Conservation (phyloP, 2,113 vertebrate genomes). For the Seriola dumerili region DNA sequence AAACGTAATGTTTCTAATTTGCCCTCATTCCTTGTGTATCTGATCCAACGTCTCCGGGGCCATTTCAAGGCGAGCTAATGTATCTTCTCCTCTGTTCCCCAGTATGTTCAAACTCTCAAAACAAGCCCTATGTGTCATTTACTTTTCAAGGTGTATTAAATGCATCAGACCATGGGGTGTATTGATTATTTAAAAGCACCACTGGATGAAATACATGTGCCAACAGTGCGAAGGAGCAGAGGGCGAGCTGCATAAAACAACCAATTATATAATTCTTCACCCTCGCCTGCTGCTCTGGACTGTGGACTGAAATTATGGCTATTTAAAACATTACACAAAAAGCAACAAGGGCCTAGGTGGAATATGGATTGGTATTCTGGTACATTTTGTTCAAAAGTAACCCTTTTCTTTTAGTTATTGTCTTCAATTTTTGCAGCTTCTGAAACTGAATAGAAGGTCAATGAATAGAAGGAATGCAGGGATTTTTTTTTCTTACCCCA, state of each 20-base stretch:
- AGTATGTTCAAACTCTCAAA: constrained; percentile 24
- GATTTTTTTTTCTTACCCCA: background rate
- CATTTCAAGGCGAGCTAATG: constrained; percentile 1
- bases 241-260: constrained; percentile 72
- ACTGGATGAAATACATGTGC: constrained; percentile 69
- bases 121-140: constrained; percentile 51
- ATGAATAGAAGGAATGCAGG: background rate
- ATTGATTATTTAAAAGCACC: constrained; percentile 79
- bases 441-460: constrained; percentile 40
- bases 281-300: constrained; percentile 35
- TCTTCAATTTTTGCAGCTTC: constrained; percentile 18
- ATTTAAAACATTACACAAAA: constrained; percentile 62
- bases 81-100: background rate
- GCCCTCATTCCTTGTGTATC: background rate
- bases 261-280: constrained; percentile 75
- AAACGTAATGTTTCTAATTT: constrained; percentile 19
- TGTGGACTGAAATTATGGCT: constrained; percentile 41
- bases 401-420: constrained; percentile 20
- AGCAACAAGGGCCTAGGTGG: background rate
- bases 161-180: constrained; percentile 58
- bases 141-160: constrained; percentile 62
- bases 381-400: constrained; percentile 32
- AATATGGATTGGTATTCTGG: constrained; percentile 26
- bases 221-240: constrained; percentile 62
- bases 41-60: background rate